A percentile compares a stretch with the other conserved stretches of the same genome.
Evolutionary conservation across 2,888 invertebrate genomes (phyloP).

Genomic region (Cistogaster globosa): DNA sequence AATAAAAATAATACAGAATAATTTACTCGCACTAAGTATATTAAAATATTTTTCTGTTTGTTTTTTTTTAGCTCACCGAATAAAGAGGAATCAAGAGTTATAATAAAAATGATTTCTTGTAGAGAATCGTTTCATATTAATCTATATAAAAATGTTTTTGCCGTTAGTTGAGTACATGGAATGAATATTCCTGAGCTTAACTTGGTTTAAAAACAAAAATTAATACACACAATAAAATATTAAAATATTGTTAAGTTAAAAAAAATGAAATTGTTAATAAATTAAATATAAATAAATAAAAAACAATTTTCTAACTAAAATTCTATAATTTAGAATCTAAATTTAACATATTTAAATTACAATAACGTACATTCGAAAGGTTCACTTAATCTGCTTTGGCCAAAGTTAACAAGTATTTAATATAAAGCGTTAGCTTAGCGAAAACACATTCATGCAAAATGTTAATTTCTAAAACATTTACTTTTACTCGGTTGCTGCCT

Average conservation of each 20-base stretch:
- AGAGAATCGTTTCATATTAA: not conserved
- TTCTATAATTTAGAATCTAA: not conserved
- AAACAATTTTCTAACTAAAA: not conserved
- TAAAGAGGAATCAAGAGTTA: not conserved
- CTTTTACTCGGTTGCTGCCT: too few species aligned
- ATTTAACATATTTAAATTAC: not conserved
- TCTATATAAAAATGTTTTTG: not conserved
- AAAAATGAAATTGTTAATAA: too few species aligned
- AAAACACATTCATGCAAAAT: too few species aligned
- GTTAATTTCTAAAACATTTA: too few species aligned
- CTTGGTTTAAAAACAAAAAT: not conserved
- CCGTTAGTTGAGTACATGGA: not conserved
- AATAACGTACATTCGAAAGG: too few species aligned
- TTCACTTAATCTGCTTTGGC: too few species aligned
- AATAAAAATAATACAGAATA: conserved; percentile 37
- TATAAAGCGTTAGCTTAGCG: too few species aligned
- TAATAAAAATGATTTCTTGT: not conserved
- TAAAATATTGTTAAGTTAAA: not conserved
- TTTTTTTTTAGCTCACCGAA: not conserved
- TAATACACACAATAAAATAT: not conserved
- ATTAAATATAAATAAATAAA: too few species aligned
- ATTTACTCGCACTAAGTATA: not conserved
- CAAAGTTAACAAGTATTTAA: too few species aligned
- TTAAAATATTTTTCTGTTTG: not conserved
- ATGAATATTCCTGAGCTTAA: not conserved